Evolutionary conservation across 2,888 invertebrate species (phyloP), one percentile per base, ranked within the genome.

Genomic region (Pachycephus smyrnensis): DNA sequence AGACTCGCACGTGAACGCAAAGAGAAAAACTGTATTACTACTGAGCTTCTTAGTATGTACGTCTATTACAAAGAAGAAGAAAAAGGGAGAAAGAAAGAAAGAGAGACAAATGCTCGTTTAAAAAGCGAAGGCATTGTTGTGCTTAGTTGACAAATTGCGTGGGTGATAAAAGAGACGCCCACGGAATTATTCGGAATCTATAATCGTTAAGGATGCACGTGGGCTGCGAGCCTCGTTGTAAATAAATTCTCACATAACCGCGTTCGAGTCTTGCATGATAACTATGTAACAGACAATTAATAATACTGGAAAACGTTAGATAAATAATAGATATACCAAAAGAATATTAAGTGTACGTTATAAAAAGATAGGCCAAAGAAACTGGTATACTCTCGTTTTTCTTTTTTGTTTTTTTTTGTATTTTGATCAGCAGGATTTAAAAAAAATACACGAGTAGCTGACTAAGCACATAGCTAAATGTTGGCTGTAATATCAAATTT

Each of bases 341-440:
- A 73, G 78, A 78, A 78, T 76, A 78, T 78, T 78, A 78, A 78
- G 73, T 76, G 76, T 78, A 76, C 75, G 71, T 78, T 78, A 78
- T 76, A 68, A 31, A 31, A 71, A 76, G 73, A 76, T 55, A 76
- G 76, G 75, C 78, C 75, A 76, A 78, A 73, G 68, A 73, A 76
- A 32, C 73, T 78, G 73, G 78, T 73, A 73, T 76, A 78, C 75
- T 69, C 73, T 75, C 35, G 73, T 76, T 75, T 73, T 77, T 40
- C 4, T 4, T 4, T 12, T 3, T 37, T 37, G 33, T 33, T 40
- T 40, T 55, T 55, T 23, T 23, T 55, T 1, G 23, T 15, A 15
- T 9, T 55, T 55, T 55, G 55, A 55, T 55, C 55, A 55, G 23
- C 55, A 55, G 23, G 23, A 55, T 23, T 55, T n/a, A n/a, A 55